phyloP scores from a whole-genome alignment of 1,140 invertebrate species.

The Cydia pomonella region DNA sequence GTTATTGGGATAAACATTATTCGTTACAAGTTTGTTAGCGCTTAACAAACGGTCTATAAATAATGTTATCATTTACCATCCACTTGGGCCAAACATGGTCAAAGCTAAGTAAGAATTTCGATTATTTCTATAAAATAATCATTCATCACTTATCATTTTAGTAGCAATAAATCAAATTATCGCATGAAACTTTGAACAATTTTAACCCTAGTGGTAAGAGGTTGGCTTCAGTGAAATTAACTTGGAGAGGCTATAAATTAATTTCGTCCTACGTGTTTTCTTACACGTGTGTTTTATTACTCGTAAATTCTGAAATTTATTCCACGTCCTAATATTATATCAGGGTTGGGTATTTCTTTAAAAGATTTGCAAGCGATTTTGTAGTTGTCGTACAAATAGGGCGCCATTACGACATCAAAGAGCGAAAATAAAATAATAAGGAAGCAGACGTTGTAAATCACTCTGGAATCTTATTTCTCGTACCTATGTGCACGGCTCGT shows the following conservation, averaged over 20 bases:
- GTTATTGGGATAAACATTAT: too few species aligned
- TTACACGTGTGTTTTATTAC: not conserved
- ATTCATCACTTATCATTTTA: not conserved
- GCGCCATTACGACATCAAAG: constrained; percentile 32
- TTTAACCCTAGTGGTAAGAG: not conserved
- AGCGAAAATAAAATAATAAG: constrained; percentile 9
- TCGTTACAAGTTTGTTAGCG: too few species aligned
- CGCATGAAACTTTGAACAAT: constrained; percentile 13
- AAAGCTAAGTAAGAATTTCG: not conserved
- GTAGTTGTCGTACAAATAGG: constrained; percentile 31
- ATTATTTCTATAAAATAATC: constrained; percentile 1
- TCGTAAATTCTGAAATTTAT: constrained; percentile 1
- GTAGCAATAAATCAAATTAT: constrained; percentile 9
- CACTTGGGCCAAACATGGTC: not conserved
- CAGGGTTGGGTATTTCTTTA: not conserved
- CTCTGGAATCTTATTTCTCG: constrained; percentile 43
- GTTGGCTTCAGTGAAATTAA: constrained; percentile 24
- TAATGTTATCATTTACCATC: not conserved
- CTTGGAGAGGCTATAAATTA: constrained; percentile 22
- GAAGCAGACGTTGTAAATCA: constrained; percentile 31
- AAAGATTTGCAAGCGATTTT: constrained; percentile 21
- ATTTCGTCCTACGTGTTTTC: constrained; percentile 11
- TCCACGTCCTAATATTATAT: not conserved
- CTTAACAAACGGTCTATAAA: too few species aligned
- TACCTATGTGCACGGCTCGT: constrained; percentile 40